Evolutionary conservation across 2,113 vertebrate species (phyloP).

Genomic region (Triplophysa dalaica): DNA sequence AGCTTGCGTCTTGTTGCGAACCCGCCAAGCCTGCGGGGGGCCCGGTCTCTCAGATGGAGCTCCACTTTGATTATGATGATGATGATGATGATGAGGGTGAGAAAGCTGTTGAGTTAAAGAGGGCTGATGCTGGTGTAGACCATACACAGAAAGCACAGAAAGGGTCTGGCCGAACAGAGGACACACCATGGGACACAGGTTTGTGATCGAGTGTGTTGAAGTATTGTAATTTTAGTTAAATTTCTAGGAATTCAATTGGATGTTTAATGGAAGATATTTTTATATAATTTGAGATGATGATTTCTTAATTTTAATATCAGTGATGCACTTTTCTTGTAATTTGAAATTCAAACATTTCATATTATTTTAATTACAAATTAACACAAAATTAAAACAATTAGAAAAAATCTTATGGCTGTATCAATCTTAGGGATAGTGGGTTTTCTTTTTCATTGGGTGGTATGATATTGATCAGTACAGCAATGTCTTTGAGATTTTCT

Average conservation of each 20-base stretch:
- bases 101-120: neutral
- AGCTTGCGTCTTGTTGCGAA: slow-evolving; percentile 31
- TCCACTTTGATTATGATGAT: slow-evolving; percentile 68
- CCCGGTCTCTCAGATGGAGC: slow-evolving; percentile 69
- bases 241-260: too few relatives aligned
- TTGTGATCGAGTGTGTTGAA: neutral
- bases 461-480: neutral
- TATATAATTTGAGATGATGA: too few relatives aligned
- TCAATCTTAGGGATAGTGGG: too few relatives aligned
- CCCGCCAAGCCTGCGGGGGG: slow-evolving; percentile 43
- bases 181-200: slow-evolving; percentile 73
- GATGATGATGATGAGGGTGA: slow-evolving; percentile 57
- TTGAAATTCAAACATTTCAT: neutral
- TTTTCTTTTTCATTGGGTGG: neutral
- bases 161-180: slow-evolving; percentile 38
- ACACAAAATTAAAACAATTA: neutral
- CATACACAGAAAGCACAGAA: neutral
- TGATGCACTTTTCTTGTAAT: neutral
- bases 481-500: too few relatives aligned
- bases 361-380: slow-evolving; percentile 6
- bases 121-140: neutral
- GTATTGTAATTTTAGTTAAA: neutral
- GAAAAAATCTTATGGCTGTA: neutral
- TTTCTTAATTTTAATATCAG: too few relatives aligned
- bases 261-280: too few relatives aligned